Percentiles rank a stretch among this genome's conserved stretches.
These are phyloP conservation scores for Nothobranchius furzeri DNA, from an alignment of 2,113 vertebrate species.

Conservation along the genomic window DNA sequence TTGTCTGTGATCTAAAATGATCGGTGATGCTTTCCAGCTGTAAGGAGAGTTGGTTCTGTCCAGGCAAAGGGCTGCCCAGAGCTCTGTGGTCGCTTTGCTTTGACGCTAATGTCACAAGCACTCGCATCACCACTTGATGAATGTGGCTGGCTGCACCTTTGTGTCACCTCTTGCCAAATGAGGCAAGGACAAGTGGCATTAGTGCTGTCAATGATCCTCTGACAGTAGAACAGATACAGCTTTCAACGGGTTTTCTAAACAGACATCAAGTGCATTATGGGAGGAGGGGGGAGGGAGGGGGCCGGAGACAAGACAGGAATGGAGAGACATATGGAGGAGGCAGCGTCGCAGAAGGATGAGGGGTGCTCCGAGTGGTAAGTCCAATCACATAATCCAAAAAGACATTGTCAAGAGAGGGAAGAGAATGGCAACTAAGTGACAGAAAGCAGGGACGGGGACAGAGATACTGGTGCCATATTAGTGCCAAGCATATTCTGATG, in stretches of 20 bases:
- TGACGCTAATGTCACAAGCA: conserved; percentile 48
- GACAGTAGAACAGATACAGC: conserved; percentile 88
- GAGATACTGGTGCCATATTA: conserved; percentile 96
- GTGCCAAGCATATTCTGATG: conserved; percentile 91
- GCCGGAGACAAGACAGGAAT: conserved; percentile 39
- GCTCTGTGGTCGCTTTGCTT: conserved; percentile 27
- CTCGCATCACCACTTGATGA: conserved; percentile 78
- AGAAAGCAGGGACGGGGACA: conserved; percentile 98
- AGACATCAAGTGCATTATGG: conserved; percentile 89
- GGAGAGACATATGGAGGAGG: conserved; percentile 59
- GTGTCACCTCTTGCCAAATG: conserved; percentile 88
- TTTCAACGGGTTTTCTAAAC: conserved; percentile 87
- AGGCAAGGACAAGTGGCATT: conserved; percentile 93
- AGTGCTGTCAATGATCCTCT: conserved; percentile 93
- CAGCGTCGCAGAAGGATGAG: conserved; percentile 53
- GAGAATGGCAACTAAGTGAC: conserved; percentile 93
- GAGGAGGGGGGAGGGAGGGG: conserved; percentile 7
- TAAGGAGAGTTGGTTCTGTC: conserved; percentile 16
- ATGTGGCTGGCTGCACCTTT: conserved; percentile 79
- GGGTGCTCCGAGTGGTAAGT: conserved; percentile 61
- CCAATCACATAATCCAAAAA: conserved; percentile 92
- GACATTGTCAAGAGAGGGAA: conserved; percentile 88
- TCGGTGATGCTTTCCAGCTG: conserved; percentile 11
- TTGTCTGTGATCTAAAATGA: not conserved
- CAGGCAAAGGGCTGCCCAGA: conserved; percentile 25